phyloP scores from a whole-genome alignment of 2,888 invertebrate species.

The Ptychoptera albimana region DNA sequence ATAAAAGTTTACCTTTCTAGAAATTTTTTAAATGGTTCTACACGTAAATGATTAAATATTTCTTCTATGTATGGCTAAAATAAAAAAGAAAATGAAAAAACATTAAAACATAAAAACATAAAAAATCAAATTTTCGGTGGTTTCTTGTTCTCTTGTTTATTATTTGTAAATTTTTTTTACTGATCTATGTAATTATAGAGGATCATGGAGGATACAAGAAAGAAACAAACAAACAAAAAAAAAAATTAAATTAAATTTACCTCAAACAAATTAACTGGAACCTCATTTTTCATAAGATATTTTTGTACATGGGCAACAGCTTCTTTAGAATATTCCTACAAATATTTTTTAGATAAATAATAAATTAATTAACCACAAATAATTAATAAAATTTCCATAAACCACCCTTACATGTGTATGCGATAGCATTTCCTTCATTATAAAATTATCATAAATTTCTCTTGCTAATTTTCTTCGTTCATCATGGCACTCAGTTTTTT shows the following conservation, averaged over 20 bases:
- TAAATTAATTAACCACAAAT: constrained; percentile 18
- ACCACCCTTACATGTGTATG: constrained; percentile 89
- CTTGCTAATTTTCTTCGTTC: constrained; percentile 88
- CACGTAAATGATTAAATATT: constrained; percentile 94
- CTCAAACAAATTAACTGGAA: constrained; percentile 94
- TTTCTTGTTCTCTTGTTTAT: no score
- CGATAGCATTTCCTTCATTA: constrained; percentile 98
- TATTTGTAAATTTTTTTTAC: no score
- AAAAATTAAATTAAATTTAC: constrained; percentile 35
- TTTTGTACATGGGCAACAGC: constrained; percentile 96
- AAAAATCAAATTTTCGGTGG: constrained; percentile 1
- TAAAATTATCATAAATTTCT: constrained; percentile 98
- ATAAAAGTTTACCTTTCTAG: constrained; percentile 69
- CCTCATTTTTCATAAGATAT: constrained; percentile 92
- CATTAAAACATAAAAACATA: no score
- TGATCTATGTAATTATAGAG: no score
- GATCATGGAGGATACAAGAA: no score
- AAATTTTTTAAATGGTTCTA: constrained; percentile 94
- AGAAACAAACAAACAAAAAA: constrained; percentile 8
- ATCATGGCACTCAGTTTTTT: constrained; percentile 94
- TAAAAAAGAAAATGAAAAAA: constrained; percentile 17
- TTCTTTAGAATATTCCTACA: constrained; percentile 94
- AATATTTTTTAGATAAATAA: constrained; percentile 4
- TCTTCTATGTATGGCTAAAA: constrained; percentile 98
- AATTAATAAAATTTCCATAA: neutral